Conservation (phyloP, 2,113 vertebrate genomes). For the Brachyhypopomus occidentalis region DNA sequence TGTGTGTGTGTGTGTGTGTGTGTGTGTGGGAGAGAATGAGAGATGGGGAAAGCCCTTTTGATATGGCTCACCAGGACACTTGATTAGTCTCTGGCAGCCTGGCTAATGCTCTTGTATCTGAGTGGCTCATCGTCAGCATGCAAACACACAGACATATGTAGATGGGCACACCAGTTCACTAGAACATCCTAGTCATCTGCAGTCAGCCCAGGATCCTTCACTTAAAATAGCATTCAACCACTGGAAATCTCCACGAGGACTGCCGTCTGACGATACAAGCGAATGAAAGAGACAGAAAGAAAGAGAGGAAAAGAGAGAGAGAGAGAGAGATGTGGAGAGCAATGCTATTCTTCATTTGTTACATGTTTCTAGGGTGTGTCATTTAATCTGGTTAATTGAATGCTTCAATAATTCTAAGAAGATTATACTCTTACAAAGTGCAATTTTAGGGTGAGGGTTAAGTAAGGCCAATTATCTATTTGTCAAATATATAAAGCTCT, state of each 20-base stretch:
- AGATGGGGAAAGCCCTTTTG: constrained; percentile 55
- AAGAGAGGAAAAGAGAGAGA: constrained; percentile 16
- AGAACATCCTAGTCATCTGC: neutral
- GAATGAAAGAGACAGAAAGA: neutral
- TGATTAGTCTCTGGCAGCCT: constrained; percentile 55
- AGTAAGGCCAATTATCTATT: constrained; percentile 78
- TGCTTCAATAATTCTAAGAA: constrained; percentile 75
- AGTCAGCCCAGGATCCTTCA: constrained; percentile 7
- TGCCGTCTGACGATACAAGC: constrained; percentile 38
- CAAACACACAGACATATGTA: constrained; percentile 6
- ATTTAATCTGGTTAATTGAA: constrained; percentile 80
- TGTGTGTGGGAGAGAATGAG: constrained; percentile 2
- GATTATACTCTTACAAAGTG: constrained; percentile 72
- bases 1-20: constrained; percentile 43
- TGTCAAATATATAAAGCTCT: constrained; percentile 78
- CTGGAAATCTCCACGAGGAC: constrained; percentile 36
- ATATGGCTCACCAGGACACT: constrained; percentile 58
- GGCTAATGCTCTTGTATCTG: constrained; percentile 47
- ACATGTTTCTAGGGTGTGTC: constrained; percentile 63
- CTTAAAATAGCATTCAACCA: constrained; percentile 26
- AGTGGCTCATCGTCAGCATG: constrained; percentile 37
- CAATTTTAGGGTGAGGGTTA: constrained; percentile 76
- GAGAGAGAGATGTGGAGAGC: constrained; percentile 22
- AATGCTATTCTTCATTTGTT: constrained; percentile 57
- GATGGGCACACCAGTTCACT: constrained; percentile 20